Evolutionary conservation across 2,113 vertebrate genomes (phyloP), one percentile per base, ranked within the genome.

Genomic region (Aplodontia rufa): DNA sequence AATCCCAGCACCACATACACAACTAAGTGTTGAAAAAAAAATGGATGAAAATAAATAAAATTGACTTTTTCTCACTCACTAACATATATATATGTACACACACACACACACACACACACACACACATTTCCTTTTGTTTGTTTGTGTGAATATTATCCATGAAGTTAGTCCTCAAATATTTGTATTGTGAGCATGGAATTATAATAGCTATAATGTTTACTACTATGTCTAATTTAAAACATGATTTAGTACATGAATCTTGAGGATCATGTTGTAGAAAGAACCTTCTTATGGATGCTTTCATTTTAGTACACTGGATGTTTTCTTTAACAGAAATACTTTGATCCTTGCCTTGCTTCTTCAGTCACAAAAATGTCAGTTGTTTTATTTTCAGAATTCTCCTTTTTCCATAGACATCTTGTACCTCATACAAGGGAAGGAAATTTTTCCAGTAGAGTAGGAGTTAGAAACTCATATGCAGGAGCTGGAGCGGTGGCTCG

Each of bases 101-200:
- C n/a, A n/a, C n/a, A n/a, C n/a, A n/a, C n/a, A n/a, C n/a, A n/a
- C n/a, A n/a, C n/a, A n/a, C n/a, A n/a, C n/a, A n/a, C n/a, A n/a
- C n/a, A n/a, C n/a, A n/a, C 35, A 66, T 91, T 91, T 9, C 64
- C 64, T 87, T 60, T 72, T 75, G 2, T 82, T 71, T 42, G 35
- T 75, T 82, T 95, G 26, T 90, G 78, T 84, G 62, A 69, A 49
- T 91, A 19, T n/a, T 84, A 42, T 53, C 85, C 62, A 78, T n/a
- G 75, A 89, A 16, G 24, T 42, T 80, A 71, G 51, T 92, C 51
- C 42, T 64, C 45, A 80, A 90, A 64, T 58, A 80, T 93, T n/a
- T 91, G 51, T 88, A 81, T 82, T 95, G 32, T 86, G n/a, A 49
- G 24, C 37, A 32, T 72, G 24, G 32, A 93, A 58, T 91, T 66